Evolutionary conservation across 2,888 invertebrate genomes (phyloP), one percentile per base, ranked within the genome.

Genomic region (Dermolepida albohirtum): DNA sequence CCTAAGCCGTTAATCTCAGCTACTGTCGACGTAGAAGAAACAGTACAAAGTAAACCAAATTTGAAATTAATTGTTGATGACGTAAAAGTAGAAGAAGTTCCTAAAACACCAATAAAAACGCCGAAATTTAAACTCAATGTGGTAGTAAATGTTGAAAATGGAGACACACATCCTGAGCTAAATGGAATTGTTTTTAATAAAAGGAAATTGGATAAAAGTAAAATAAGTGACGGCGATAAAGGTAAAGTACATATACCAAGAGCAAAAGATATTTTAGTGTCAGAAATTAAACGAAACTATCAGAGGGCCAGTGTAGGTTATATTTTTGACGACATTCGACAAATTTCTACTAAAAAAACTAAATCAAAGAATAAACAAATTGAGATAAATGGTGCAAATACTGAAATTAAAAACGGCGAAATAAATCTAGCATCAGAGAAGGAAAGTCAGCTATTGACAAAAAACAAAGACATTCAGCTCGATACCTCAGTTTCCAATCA

Each of bases 41-140:
- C 84, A 22, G 81, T 78, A 68, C 83, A 84, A 34, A 80, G 75
- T 7, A 62, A 14, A n/a, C 84, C 83, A 72, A 84, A 84, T 7
- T 78, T 88, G 29, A 89, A 88, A 79, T 86, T 86, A 71, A 82
- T 85, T 63, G 82, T 89, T 40, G 87, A 88, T 76, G 85, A 88
- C 75, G 82, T 88, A 5, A 85, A 85, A 27, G 87, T 91, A 12
- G 89, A 89, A 79, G 89, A 89, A 82, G 85, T 84, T 55, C 84
- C 81, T 82, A 65, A 70, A 5, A 41, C 70, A 22, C 77, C 75
- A 63, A 74, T 72, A 0, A 66, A 67, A 64, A 76, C 74, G 22
- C 73, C 75, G 55, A 82, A 80, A 69, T 80, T 82, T 40, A 81
- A 79, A 67, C 80, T 80, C 52, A 82, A 82, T 71, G 81, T 83